Percentiles rank a stretch among this genome's conserved stretches.
phyloP scores from a whole-genome alignment of 2,113 vertebrate species.

The Pachypanchax playfairii region DNA sequence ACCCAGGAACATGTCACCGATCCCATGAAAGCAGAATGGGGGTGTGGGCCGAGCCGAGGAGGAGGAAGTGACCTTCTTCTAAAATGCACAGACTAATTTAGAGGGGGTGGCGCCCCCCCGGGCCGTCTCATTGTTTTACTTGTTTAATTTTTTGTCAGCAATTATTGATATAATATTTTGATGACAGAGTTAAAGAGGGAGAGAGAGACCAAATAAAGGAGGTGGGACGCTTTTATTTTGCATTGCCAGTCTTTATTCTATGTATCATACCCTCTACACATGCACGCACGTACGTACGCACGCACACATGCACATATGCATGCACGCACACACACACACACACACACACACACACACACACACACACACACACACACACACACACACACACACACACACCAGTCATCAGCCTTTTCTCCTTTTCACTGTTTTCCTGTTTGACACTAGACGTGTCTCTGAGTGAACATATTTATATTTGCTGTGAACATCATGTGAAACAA shows the following conservation, averaged over 20 bases:
- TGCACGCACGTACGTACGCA: no score
- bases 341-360: no score
- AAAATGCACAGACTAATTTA: constrained; percentile 84
- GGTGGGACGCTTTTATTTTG: constrained; percentile 36
- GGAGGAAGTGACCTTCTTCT: constrained; percentile 84
- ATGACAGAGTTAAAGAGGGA: constrained; percentile 37
- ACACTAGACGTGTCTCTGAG: constrained; percentile 60
- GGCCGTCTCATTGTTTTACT: constrained; percentile 82
- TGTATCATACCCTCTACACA: constrained; percentile 11
- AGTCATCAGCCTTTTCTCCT: constrained; percentile 11
- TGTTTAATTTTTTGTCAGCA: constrained; percentile 78
- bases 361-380: no score
- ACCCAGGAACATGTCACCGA: constrained; percentile 91
- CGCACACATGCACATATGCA: no score
- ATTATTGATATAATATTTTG: constrained; percentile 86
- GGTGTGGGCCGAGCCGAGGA: constrained; percentile 55
- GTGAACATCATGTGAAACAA: constrained; percentile 79
- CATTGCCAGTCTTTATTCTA: constrained; percentile 42
- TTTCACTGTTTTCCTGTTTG: constrained; percentile 27
- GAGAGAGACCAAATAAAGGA: constrained; percentile 53
- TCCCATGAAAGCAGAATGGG: constrained; percentile 75
- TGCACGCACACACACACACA: no score
- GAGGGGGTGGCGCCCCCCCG: constrained; percentile 64
- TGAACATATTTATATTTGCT: constrained; percentile 76
- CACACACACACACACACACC: not conserved